Percentiles rank a stretch among this genome's conserved stretches.
These are phyloP conservation scores for Anneissia japonica DNA, from an alignment of 35 echinoderm and acorn worm genomes.

Conservation along the genomic window DNA sequence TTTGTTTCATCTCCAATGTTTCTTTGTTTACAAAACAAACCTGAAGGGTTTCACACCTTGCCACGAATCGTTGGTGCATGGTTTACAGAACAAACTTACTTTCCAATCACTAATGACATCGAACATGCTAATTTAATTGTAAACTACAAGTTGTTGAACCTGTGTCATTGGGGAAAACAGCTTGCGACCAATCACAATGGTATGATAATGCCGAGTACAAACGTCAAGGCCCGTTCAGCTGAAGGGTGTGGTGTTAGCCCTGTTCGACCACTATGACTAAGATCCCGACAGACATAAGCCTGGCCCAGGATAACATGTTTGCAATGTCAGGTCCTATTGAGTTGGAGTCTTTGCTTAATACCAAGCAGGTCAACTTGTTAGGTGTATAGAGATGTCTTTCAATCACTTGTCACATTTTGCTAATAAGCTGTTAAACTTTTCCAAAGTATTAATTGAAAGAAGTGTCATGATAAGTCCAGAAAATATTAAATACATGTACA, in stretches of 20 bases:
- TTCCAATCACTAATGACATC: not conserved
- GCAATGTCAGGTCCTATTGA: not conserved
- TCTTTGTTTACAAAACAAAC: not conserved
- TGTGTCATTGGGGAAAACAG: not conserved
- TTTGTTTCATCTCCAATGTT: not conserved
- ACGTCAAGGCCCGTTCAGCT: not conserved
- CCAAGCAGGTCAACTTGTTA: not conserved
- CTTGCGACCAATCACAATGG: not conserved
- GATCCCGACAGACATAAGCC: not conserved
- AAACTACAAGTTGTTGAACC: not conserved
- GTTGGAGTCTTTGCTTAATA: not conserved
- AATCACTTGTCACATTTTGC: not conserved
- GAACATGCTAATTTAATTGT: not conserved
- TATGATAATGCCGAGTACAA: not conserved
- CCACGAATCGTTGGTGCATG: not conserved
- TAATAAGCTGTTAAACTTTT: no score
- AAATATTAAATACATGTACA: no score
- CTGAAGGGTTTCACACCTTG: not conserved
- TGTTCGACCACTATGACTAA: not conserved
- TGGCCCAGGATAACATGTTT: not conserved
- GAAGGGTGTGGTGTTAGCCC: not conserved
- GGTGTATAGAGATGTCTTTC: not conserved
- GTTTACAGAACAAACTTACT: not conserved
- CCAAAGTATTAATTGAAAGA: no score
- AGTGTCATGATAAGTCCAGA: no score